Base-by-base conservation (phyloP, 2,113 vertebrate species). In the Cisticola juncidis region DNA sequence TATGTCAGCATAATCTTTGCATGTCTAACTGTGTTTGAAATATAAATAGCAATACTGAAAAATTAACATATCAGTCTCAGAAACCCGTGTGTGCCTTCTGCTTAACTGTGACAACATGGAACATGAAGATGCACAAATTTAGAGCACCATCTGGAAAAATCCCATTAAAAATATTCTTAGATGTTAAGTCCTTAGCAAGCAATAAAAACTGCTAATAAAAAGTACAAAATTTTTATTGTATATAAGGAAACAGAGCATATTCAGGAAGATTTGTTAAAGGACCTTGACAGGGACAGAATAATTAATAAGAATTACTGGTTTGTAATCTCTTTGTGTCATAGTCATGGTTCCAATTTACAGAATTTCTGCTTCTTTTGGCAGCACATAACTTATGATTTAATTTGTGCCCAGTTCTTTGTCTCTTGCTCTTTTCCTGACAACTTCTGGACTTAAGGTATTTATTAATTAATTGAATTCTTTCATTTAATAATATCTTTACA, bases 161-260 rank as follows among this genome's bases (percentile, higher is more conserved):
- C 29, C 24, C 31, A 51, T 66, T 9, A 54, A 79, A 74, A 42
- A 7, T 11, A 60, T 51, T 79, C 22, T 73, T 87, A 71, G 54
- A 54, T 53, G 40, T 78, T 28, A 88, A 76, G 28, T 77, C 35
- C 50, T 69, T 62, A 84, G 65, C 47, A 85, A 90, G 61, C 33
- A 86, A 72, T 36, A 20, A 23, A 95, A 95, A 72, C 8, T 60
- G 53, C 53, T 68, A 88, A 92, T 66, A 86, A 92, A 95, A 93
- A 57, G 29, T n/a, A 56, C 16, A 80, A 60, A 58, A 80, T 38
- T 20, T 60, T 62, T 78, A 77, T 18, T 86, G 17, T 19, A 28
- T 14, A 33, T 50, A 64, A 72, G 28, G 31, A 88, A 85, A 86
- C 4, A 65, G 29, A 54, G 6, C 20, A 19, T 79, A 57, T 56